phyloP scores from a whole-genome alignment of 2,113 vertebrate genomes.

The Helogale parvula region DNA sequence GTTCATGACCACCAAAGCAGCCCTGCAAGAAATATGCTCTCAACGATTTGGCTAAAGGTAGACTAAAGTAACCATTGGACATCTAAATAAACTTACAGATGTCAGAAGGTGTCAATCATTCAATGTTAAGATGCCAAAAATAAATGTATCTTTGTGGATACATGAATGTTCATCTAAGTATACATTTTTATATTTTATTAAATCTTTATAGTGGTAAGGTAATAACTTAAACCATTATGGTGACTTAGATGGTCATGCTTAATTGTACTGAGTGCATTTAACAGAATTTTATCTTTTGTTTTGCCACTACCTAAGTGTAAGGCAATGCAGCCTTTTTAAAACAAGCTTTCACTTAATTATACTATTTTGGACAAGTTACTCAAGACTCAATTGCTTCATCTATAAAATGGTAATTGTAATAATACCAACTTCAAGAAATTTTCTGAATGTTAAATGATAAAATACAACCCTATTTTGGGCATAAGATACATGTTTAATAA shows the following conservation, averaged over 20 bases:
- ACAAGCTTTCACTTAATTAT: neutral
- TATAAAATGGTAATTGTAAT: neutral
- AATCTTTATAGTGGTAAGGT: neutral
- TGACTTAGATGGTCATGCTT: neutral
- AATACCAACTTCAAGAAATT: neutral
- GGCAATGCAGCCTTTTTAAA: neutral
- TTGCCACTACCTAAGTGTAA: neutral
- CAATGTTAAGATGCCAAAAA: constrained; percentile 54
- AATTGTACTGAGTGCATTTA: neutral
- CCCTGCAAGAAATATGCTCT: neutral
- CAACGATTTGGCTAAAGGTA: neutral
- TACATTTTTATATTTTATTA: neutral
- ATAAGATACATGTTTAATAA: neutral
- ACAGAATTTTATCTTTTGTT: neutral
- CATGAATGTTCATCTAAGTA: constrained; percentile 33
- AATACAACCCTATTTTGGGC: neutral
- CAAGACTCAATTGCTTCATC: neutral
- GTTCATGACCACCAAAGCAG: too few species aligned
- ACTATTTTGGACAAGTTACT: neutral
- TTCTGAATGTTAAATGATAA: neutral
- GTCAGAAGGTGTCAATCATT: constrained; percentile 53
- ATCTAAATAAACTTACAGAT: neutral
- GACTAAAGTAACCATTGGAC: constrained; percentile 48
- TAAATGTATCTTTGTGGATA: constrained; percentile 52
- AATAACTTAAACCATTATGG: neutral